phyloP scores from a whole-genome alignment of 1,140 invertebrate species.

The Andrena cerasifolii region DNA sequence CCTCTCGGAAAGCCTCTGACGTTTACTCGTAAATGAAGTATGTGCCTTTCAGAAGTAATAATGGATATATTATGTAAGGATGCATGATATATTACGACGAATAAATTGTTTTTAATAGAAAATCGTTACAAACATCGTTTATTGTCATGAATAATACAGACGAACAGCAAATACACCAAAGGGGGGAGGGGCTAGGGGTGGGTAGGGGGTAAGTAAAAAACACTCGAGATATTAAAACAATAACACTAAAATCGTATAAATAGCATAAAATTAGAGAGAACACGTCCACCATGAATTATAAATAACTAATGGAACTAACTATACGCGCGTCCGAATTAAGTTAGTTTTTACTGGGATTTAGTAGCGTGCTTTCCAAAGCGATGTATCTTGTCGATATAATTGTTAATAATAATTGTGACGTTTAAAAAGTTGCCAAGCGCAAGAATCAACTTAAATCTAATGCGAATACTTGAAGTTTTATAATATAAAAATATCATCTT shows the following conservation, averaged over 20 bases:
- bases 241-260: constrained; percentile 35
- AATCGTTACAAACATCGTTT: constrained; percentile 39
- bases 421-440: constrained; percentile 8
- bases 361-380: neutral
- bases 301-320: constrained; percentile 18
- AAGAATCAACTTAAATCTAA: neutral
- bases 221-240: constrained; percentile 33
- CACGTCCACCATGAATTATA: neutral
- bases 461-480: neutral
- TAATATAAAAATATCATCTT: constrained; percentile 34
- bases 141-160: constrained; percentile 43
- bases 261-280: constrained; percentile 15
- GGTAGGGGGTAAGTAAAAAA: constrained; percentile 41
- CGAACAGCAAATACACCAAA: constrained; percentile 15
- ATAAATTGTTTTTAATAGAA: constrained; percentile 81
- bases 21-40: constrained; percentile 73
- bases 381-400: neutral
- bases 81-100: constrained; percentile 79
- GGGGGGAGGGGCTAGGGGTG: neutral
- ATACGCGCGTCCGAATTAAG: constrained; percentile 3
- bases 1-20: constrained; percentile 51
- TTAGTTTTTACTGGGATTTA: constrained; percentile 14
- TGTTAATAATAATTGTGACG: neutral
- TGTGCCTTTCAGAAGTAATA: constrained; percentile 82
- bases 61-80: constrained; percentile 79